A percentile compares a stretch with the other conserved stretches of the same genome.
These are phyloP conservation scores for Pelochelys cantorii DNA, from an alignment of 2,797 vertebrate genomes.

Conservation along the genomic window DNA sequence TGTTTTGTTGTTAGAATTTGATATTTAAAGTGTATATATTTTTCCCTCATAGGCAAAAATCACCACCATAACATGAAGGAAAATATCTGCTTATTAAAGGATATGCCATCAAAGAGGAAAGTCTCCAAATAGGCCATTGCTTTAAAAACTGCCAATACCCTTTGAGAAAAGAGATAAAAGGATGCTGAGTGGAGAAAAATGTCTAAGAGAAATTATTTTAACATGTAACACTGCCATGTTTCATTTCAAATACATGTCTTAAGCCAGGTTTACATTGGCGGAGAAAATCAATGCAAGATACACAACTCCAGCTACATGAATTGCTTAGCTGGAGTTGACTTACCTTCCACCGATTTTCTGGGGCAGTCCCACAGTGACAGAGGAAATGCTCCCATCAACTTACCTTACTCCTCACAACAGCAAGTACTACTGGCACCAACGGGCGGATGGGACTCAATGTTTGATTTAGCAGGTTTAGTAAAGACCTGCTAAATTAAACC, in stretches of 20 bases:
- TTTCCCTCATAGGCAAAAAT: neutral
- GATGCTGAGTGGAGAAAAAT: neutral
- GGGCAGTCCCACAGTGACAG: too few species aligned
- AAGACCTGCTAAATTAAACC: too few species aligned
- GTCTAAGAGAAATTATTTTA: neutral
- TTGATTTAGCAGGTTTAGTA: too few species aligned
- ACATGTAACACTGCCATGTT: neutral
- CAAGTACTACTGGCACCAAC: too few species aligned
- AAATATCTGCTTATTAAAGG: neutral
- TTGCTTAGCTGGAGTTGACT: too few species aligned
- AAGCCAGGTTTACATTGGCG: too few species aligned
- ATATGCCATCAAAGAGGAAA: neutral
- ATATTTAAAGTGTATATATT: neutral
- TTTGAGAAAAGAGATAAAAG: neutral
- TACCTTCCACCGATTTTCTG: too few species aligned
- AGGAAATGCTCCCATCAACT: too few species aligned
- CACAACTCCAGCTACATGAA: too few species aligned
- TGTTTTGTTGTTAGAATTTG: neutral
- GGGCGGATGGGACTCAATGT: too few species aligned
- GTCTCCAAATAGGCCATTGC: neutral
- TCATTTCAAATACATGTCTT: neutral
- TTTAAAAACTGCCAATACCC: rapidly evolving
- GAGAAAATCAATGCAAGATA: too few species aligned
- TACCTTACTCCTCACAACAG: too few species aligned
- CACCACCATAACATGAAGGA: neutral